A percentile compares a stretch with the other conserved stretches of the same genome.
Evolutionary conservation across 2,888 invertebrate genomes (phyloP).

Genomic region (Ectobius pallidus): DNA sequence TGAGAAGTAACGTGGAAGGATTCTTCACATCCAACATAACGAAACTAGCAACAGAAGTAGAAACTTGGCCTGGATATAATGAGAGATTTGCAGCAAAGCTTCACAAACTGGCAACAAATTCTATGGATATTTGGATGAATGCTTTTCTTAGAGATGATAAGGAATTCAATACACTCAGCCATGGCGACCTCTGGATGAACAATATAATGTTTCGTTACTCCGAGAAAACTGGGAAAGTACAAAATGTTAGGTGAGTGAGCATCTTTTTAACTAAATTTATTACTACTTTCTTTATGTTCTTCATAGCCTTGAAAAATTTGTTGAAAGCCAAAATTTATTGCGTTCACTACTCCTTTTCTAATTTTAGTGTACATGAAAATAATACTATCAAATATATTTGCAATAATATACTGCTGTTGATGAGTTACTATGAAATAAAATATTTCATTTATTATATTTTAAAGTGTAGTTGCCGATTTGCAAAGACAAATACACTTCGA

Average conservation of each 20-base stretch:
- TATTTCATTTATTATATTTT: too few species aligned
- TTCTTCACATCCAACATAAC: background rate
- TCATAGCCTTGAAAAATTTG: background rate
- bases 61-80: background rate
- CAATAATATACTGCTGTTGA: too few species aligned
- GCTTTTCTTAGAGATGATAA: background rate
- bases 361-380: too few species aligned
- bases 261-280: too few species aligned
- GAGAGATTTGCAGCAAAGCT: background rate
- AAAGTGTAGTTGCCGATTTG: too few species aligned
- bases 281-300: too few species aligned
- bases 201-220: too few species aligned
- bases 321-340: too few species aligned
- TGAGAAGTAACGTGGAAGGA: background rate
- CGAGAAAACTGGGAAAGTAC: background rate
- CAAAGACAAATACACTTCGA: too few species aligned
- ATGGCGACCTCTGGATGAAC: background rate
- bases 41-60: background rate
- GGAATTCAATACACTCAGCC: background rate
- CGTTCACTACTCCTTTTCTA: too few species aligned
- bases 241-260: background rate
- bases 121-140: background rate
- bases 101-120: background rate
- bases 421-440: too few species aligned
- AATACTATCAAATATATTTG: too few species aligned